Base-by-base conservation (phyloP, 35 echinoderm and acorn worm species). In the Ptychodera flava region DNA sequence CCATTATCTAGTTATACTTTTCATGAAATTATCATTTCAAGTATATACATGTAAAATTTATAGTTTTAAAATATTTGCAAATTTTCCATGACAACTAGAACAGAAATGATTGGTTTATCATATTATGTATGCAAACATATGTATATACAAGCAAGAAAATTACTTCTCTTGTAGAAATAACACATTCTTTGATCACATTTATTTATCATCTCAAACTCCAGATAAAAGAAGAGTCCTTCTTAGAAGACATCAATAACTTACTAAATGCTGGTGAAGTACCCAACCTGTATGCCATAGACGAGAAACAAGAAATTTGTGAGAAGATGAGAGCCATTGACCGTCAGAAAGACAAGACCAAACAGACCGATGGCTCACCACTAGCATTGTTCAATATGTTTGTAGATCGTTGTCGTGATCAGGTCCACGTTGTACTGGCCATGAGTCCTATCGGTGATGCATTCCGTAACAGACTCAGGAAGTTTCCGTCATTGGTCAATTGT, bases 211-310 rank as follows among this genome's bases (percentile, higher is more conserved):
- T n/a, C n/a, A n/a, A n/a, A n/a, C n/a, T 22, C 28, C 34, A 97
- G 95, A 97, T 97, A 15, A 97, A 97, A 75, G 92, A 97, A 97
- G 95, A 97, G 82, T 94, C 92, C 0, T 97, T 97, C 90, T 87
- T 97, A 33, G 95, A 97, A 45, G 95, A 97, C 78, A 97, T 97
- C 85, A 97, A 97, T 75, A 97, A 97, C 87, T 85, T 97, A 32
- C 90, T 97, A 32, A 97, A 97, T 90, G 95, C 95, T 90, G 95
- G 95, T 92, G 95, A 97, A 84, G 95, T 97, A 33, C 95, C 95
- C 27, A 97, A 97, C 83, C 92, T 97, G 32, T 97, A 89, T 33
- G 86, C 95, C 30, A 91, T 87, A 78, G 95, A 97, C 90, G 95
- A 97, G 85, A 97, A 97, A 82, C 78, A 81, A 32, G 95, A 97